Percentiles rank a stretch among this genome's conserved stretches.
These are phyloP conservation scores for Xenotilapia caudafasciata DNA, from an alignment of 2,113 vertebrate genomes.

Conservation along the genomic window DNA sequence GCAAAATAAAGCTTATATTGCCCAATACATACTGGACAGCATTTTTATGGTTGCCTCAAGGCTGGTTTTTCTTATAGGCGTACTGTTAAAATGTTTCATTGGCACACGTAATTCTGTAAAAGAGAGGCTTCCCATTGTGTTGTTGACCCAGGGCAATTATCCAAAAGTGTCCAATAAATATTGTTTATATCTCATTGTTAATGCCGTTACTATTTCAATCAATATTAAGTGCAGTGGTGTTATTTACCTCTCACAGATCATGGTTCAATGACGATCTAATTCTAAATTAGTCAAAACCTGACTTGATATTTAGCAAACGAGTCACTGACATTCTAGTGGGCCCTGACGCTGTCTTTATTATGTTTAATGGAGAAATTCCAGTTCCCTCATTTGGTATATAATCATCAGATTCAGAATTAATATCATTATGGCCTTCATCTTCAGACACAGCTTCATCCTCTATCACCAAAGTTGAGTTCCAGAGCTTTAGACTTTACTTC, in stretches of 20 bases:
- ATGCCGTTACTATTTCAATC: not conserved
- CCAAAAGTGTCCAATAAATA: not conserved
- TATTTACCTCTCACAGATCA: not conserved
- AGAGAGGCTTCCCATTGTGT: not conserved
- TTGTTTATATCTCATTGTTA: not conserved
- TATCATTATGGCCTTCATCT: not conserved
- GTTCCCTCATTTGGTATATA: not conserved
- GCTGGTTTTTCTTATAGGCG: not conserved
- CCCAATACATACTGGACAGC: not conserved
- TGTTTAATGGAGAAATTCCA: not conserved
- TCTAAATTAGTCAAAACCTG: not conserved
- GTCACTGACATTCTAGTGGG: not conserved
- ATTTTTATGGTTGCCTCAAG: not conserved
- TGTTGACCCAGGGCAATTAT: not conserved
- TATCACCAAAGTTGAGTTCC: not conserved
- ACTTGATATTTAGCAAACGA: not conserved
- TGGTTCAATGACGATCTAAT: not conserved
- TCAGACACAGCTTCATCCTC: not conserved
- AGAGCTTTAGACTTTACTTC: not conserved
- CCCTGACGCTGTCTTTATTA: not conserved
- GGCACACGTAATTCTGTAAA: not conserved
- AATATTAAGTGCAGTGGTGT: not conserved
- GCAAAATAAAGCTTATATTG: not conserved
- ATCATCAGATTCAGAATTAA: not conserved
- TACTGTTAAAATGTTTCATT: not conserved